Evolutionary conservation across 2,113 vertebrate species (phyloP).

Genomic region (Cryptomyrus ogoouensis): DNA sequence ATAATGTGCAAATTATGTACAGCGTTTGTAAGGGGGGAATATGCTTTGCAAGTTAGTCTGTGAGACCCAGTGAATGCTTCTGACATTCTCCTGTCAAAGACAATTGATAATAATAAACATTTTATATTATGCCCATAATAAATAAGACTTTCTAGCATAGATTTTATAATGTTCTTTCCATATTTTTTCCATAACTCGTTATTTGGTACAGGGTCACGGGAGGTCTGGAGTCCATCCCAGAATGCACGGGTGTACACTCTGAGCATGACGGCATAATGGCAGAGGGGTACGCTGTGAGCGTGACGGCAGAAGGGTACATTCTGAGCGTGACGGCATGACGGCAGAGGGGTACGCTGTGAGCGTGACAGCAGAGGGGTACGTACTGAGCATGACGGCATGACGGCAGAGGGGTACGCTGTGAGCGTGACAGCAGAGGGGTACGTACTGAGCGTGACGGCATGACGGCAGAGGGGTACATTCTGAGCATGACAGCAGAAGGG

Average conservation of each 20-base stretch:
- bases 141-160: background rate
- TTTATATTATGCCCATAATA: background rate
- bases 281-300: background rate
- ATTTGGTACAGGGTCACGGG: background rate
- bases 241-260: background rate
- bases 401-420: background rate
- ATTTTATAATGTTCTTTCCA: background rate
- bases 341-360: background rate
- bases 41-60: background rate
- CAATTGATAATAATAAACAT: background rate
- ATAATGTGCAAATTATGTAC: constrained; percentile 15
- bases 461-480: background rate
- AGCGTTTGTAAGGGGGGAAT: background rate
- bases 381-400: background rate
- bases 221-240: background rate
- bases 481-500: background rate
- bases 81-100: background rate
- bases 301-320: background rate
- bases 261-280: background rate
- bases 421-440: background rate
- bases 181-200: background rate
- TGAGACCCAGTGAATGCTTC: background rate
- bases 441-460: background rate
- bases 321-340: background rate
- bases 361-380: background rate